These are phyloP conservation scores for Physocephala rufipes DNA, from an alignment of 2,888 invertebrate species.

Conservation along the genomic window DNA sequence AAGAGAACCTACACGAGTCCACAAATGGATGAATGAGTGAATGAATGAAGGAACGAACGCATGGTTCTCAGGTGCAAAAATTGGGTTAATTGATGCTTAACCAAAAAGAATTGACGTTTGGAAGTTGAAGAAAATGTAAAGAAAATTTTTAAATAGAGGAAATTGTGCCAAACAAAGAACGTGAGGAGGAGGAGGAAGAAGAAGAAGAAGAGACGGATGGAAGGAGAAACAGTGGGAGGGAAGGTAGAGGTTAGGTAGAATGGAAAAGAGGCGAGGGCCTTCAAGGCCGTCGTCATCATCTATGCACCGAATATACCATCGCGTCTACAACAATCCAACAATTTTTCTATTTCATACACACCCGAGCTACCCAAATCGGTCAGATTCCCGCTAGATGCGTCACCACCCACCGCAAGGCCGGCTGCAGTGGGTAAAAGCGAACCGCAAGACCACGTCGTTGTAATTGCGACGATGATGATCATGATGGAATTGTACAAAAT, in stretches of 20 bases:
- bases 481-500: constrained; percentile 17
- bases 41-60: constrained; percentile 22
- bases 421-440: constrained; percentile 36
- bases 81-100: constrained; percentile 53
- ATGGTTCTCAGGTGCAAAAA: constrained; percentile 46
- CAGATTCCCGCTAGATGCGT: constrained; percentile 47
- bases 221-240: constrained; percentile 27
- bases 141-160: not conserved
- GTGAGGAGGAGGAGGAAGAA: not conserved
- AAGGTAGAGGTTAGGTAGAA: constrained; percentile 33
- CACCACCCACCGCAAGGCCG: constrained; percentile 38
- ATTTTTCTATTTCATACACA: constrained; percentile 40
- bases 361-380: constrained; percentile 51
- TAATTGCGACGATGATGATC: constrained; percentile 23
- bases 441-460: constrained; percentile 20
- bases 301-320: no score
- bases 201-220: not conserved
- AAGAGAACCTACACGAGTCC: not conserved
- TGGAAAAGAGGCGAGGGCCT: constrained; percentile 29
- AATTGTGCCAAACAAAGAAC: not conserved
- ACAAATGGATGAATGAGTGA: constrained; percentile 15
- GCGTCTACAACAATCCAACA: constrained; percentile 3
- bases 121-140: constrained; percentile 12
- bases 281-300: constrained; percentile 1
- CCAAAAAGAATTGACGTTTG: constrained; percentile 20